Base-by-base conservation (phyloP, 2,113 vertebrate species). In the Amphilophus citrinellus region DNA sequence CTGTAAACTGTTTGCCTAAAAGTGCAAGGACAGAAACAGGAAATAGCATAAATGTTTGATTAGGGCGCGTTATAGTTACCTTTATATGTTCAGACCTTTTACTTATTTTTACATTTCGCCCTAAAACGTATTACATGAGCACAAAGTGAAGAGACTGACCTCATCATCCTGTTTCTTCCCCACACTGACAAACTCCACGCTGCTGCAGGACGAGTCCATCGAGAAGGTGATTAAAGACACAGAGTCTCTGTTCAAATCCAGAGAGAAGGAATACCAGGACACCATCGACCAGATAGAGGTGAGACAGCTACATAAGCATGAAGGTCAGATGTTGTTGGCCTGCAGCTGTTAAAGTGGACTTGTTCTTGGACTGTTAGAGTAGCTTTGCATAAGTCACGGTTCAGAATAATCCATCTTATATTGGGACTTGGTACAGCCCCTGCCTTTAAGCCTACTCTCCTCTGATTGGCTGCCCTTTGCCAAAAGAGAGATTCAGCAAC, bases 231-330 rank as follows among this genome's bases (percentile, higher is more conserved):
- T 99, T 62, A 98, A 97, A 78, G 98, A 99, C 88, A 99, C 98
- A 0, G 98, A 99, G 86, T 98, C 96, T 0, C 93, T 99, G 78
- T 99, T 99, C 93, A 98, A 98, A 81, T 97, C 96, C 89, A 94
- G 98, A 63, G 98, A 99, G 96, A 98, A 97, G 83, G 98, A 99
- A 37, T 99, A 99, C 89, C 98, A 99, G 93, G 97, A 98, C 82
- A 99, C 98, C 82, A 99, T 99, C 13, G 97, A 95, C 95, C 98
- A 99, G 93, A 99, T 99, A 50, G 98, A 99, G 98, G 98, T 98
- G 83, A 86, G 95, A 17, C 24, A 1, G 3, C 32, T 8, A 3
- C 17, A 30, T 27, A 6, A 17, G 2, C 3, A 3, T 32, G 1
- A 1, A 32, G 17, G 14, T 30, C 58, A 17, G 6, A 39, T 53